Conservation (phyloP, 2,888 invertebrate species). For the Axea sp. region DNA sequence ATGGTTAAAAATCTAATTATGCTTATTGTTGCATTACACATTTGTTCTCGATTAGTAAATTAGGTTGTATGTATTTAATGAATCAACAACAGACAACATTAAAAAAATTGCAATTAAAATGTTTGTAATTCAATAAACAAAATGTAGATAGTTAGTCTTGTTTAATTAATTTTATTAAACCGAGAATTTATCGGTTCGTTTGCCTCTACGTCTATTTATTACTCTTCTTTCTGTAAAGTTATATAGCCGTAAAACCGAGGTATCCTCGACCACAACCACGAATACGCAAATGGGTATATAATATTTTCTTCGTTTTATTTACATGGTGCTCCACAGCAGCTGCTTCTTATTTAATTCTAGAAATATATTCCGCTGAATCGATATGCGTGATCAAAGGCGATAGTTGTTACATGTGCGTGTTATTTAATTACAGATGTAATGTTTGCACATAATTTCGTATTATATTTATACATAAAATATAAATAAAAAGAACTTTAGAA, state of each 20-base stretch:
- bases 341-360: conserved; percentile 67
- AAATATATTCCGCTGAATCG: conserved; percentile 62
- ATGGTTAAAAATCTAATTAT: too few species aligned
- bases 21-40: too few species aligned
- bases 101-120: too few species aligned
- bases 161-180: conserved; percentile 21
- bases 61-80: too few species aligned
- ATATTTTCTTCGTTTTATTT: conserved; percentile 61
- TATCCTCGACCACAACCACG: conserved; percentile 57
- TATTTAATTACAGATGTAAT: conserved; percentile 15
- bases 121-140: too few species aligned
- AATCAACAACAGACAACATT: too few species aligned
- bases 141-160: conserved; percentile 61
- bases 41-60: too few species aligned
- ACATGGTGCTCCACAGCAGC: conserved; percentile 66
- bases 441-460: too few species aligned
- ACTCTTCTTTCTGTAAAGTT: conserved; percentile 37
- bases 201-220: conserved; percentile 8
- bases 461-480: not conserved
- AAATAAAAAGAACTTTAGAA: too few species aligned
- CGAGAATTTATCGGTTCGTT: not conserved
- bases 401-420: conserved; percentile 64
- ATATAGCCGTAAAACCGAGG: conserved; percentile 65
- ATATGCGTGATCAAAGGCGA: conserved; percentile 65
- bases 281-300: conserved; percentile 63